These are phyloP conservation scores for Polydrusus cervinus DNA, from an alignment of 2,888 invertebrate species.

Conservation along the genomic window DNA sequence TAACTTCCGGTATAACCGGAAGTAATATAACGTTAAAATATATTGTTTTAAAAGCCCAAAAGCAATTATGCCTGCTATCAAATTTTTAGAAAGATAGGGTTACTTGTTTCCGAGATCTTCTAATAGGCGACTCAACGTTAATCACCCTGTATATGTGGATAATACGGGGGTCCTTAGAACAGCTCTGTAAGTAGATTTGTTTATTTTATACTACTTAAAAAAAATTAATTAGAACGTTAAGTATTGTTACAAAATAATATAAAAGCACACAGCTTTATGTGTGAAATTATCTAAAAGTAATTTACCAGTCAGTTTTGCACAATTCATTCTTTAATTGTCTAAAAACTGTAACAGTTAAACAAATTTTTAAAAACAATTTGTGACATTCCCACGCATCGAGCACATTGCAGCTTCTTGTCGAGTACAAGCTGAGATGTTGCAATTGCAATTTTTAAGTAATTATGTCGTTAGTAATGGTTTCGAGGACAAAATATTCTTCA, in stretches of 20 bases:
- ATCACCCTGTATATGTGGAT: too few relatives aligned
- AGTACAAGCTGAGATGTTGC: slow-evolving; percentile 10
- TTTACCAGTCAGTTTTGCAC: slow-evolving; percentile 16
- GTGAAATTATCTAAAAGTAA: slow-evolving; percentile 25
- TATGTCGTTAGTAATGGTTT: slow-evolving; percentile 17
- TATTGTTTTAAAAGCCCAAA: too few relatives aligned
- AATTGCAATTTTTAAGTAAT: slow-evolving; percentile 6
- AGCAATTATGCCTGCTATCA: too few relatives aligned
- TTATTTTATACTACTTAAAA: not conserved
- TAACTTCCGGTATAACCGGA: too few relatives aligned
- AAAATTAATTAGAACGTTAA: slow-evolving; percentile 8
- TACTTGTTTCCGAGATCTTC: too few relatives aligned
- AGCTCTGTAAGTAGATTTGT: too few relatives aligned
- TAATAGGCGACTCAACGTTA: too few relatives aligned
- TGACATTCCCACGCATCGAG: slow-evolving; percentile 22
- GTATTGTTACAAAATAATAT: not conserved
- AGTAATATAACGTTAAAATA: too few relatives aligned
- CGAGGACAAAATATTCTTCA: not conserved
- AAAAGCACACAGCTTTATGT: slow-evolving; percentile 8
- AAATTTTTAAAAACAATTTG: slow-evolving; percentile 20
- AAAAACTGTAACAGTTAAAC: slow-evolving; percentile 32
- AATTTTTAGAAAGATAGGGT: too few relatives aligned
- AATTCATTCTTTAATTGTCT: slow-evolving; percentile 25
- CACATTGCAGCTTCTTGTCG: slow-evolving; percentile 4
- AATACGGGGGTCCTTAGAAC: not conserved